A percentile compares a stretch with the other conserved stretches of the same genome.
Conservation (phyloP, 1,140 invertebrate genomes). For the Teleopsis dalmanni region DNA sequence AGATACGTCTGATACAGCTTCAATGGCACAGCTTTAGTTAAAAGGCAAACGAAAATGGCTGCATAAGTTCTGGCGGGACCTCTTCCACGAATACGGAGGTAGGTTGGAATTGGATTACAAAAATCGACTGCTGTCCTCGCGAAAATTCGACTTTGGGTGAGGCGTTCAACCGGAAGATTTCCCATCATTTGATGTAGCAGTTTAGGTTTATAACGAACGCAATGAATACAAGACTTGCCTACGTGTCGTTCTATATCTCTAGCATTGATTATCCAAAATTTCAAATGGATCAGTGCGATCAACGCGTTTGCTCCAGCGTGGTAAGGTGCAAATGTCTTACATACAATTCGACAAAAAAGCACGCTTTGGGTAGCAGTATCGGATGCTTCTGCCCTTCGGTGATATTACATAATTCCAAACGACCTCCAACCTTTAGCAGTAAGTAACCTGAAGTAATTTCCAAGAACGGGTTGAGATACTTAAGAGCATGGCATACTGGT, state of each 20-base stretch:
- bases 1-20: conserved; percentile 24
- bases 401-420: not conserved
- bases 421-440: not conserved
- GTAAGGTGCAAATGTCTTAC: not conserved
- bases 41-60: conserved; percentile 26
- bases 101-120: not conserved
- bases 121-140: not conserved
- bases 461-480: too few relatives aligned
- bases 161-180: not conserved
- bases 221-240: not conserved
- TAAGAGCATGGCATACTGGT: too few relatives aligned
- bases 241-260: not conserved
- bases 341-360: not conserved
- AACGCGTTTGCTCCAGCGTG: not conserved
- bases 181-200: conserved; percentile 1
- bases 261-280: conserved; percentile 5
- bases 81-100: not conserved
- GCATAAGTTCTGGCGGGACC: conserved; percentile 9
- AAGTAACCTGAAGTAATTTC: too few relatives aligned
- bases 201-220: not conserved
- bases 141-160: not conserved
- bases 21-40: conserved; percentile 27
- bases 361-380: not conserved
- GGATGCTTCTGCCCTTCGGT: not conserved
- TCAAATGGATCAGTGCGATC: not conserved